Percentiles rank a stretch among this genome's conserved stretches.
These are phyloP conservation scores for Australoheros scitulus DNA, from an alignment of 2,113 vertebrate genomes.

Conservation along the genomic window DNA sequence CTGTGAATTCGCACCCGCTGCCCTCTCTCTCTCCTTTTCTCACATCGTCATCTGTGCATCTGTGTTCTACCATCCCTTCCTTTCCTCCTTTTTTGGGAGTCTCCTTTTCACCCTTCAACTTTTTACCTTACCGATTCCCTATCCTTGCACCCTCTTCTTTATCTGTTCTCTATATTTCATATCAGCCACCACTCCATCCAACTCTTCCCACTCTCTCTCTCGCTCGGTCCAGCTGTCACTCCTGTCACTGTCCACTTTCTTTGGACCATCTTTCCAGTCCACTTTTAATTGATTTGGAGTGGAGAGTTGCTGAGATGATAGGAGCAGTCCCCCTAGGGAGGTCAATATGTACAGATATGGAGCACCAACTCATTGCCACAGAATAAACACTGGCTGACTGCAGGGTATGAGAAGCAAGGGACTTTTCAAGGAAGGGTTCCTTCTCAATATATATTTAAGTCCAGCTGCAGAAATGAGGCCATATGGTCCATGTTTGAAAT, in stretches of 20 bases:
- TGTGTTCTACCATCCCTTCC: neutral
- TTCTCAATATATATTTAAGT: neutral
- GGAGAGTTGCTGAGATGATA: slow-evolving; percentile 46
- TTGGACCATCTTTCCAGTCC: slow-evolving; percentile 42
- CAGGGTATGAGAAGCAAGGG: slow-evolving; percentile 5
- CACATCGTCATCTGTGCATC: neutral
- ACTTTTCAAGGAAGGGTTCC: neutral
- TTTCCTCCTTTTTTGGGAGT: neutral
- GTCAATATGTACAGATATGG: slow-evolving; percentile 50
- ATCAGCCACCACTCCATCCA: slow-evolving; percentile 4
- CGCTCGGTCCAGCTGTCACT: slow-evolving; percentile 44
- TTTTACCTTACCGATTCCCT: neutral
- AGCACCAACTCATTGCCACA: slow-evolving; percentile 38
- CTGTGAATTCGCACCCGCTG: slow-evolving; percentile 38
- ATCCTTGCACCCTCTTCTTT: neutral
- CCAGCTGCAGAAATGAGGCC: slow-evolving; percentile 26
- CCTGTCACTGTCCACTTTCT: slow-evolving; percentile 28
- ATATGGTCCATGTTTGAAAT: neutral
- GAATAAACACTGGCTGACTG: slow-evolving; percentile 47
- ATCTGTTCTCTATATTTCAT: neutral
- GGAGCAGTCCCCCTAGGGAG: slow-evolving; percentile 39
- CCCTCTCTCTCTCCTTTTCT: neutral
- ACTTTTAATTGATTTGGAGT: slow-evolving; percentile 68
- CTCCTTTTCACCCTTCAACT: neutral
- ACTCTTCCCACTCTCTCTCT: neutral